Conservation (phyloP, 1,140 invertebrate genomes). For the Limonius californicus region DNA sequence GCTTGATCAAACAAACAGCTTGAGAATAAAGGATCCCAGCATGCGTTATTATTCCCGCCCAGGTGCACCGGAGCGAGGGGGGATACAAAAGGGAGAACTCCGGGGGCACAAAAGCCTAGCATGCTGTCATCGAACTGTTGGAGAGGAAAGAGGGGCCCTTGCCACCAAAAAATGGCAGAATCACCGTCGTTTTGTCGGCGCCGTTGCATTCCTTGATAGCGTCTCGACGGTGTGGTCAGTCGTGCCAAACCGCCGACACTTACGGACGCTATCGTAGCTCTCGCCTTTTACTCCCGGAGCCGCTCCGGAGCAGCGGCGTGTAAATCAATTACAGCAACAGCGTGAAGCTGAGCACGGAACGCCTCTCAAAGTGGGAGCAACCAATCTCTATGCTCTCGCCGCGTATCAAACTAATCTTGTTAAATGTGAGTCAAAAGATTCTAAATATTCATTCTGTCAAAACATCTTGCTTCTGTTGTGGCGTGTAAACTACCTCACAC, state of each 20-base stretch:
- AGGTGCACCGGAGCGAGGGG: constrained; percentile 31
- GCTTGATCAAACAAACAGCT: constrained; percentile 15
- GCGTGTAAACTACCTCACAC: constrained; percentile 17
- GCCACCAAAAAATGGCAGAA: constrained; percentile 42
- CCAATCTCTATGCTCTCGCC: constrained; percentile 44
- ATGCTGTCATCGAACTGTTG: constrained; percentile 35
- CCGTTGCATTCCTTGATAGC: constrained; percentile 39
- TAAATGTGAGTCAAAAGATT: constrained; percentile 43
- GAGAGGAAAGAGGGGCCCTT: constrained; percentile 19
- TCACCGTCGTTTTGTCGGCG: constrained; percentile 20
- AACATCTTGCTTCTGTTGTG: constrained; percentile 42
- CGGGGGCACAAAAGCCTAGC: constrained; percentile 37
- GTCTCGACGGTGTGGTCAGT: constrained; percentile 42
- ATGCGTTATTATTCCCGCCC: constrained; percentile 34
- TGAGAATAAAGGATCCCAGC: constrained; percentile 27
- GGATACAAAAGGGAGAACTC: constrained; percentile 21
- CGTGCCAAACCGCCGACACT: constrained; percentile 5
- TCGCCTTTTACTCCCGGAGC: constrained; percentile 2
- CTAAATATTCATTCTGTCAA: constrained; percentile 48
- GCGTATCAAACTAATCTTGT: constrained; percentile 44
- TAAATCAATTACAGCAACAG: constrained; percentile 32
- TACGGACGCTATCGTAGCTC: constrained; percentile 1
- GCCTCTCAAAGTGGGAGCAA: constrained; percentile 45
- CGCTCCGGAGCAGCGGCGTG: neutral
- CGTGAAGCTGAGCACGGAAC: constrained; percentile 29